A percentile compares a stretch with the other conserved stretches of the same genome.
Conservation (phyloP, 2,797 vertebrate genomes). For the Discoglossus pictus region DNA sequence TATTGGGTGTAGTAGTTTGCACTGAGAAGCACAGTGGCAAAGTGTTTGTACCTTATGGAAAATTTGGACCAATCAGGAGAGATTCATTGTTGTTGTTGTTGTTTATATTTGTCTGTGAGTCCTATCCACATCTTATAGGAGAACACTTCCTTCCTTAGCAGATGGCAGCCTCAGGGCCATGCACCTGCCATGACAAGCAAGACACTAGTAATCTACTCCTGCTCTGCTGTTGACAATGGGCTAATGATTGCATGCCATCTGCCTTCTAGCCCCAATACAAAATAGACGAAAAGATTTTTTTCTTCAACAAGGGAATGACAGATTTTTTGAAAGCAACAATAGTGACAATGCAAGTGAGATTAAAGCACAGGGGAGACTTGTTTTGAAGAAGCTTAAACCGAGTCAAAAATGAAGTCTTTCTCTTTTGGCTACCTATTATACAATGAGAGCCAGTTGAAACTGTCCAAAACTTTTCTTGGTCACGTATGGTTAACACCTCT, state of each 20-base stretch:
- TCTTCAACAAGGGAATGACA: conserved; percentile 46
- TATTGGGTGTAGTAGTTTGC: neutral
- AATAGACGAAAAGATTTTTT: conserved; percentile 54
- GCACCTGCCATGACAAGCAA: conserved; percentile 81
- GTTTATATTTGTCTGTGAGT: conserved; percentile 58
- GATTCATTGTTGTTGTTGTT: conserved; percentile 59
- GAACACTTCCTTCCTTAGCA: conserved; percentile 66
- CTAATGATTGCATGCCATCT: conserved; percentile 83
- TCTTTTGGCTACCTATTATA: neutral
- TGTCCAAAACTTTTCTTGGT: neutral
- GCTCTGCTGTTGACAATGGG: conserved; percentile 79
- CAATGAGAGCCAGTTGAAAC: neutral
- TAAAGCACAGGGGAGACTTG: conserved; percentile 5
- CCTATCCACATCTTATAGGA: conserved; percentile 54
- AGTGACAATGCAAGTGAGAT: conserved; percentile 32
- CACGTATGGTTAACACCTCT: neutral
- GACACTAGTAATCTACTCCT: conserved; percentile 76
- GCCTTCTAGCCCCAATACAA: conserved; percentile 67
- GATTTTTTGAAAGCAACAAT: conserved; percentile 31
- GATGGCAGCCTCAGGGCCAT: conserved; percentile 77
- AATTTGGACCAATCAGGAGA: conserved; percentile 38
- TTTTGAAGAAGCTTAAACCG: conserved; percentile 21
- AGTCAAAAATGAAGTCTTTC: neutral
- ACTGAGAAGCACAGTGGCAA: neutral
- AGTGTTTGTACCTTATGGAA: neutral